phyloP scores from a whole-genome alignment of 2,797 vertebrate species.

The Dermochelys coriacea region DNA sequence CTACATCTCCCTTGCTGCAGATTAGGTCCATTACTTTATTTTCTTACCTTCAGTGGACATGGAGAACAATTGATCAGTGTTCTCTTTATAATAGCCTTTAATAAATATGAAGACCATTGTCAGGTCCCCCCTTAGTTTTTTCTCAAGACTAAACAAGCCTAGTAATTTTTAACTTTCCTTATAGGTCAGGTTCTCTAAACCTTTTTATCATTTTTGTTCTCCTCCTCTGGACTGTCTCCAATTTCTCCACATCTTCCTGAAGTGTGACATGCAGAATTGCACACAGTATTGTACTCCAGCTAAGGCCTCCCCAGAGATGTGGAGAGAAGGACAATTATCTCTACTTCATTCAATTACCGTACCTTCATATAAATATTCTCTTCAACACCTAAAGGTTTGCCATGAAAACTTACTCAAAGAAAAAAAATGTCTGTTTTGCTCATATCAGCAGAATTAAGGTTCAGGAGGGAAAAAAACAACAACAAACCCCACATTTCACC shows the following conservation, averaged over 20 bases:
- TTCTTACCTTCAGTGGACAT: not conserved
- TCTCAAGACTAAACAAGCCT: not conserved
- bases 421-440: fast-evolving
- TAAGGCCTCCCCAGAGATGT: not conserved
- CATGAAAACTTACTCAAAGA: not conserved
- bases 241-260: not conserved
- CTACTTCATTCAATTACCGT: not conserved
- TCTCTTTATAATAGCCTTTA: not conserved
- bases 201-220: not conserved
- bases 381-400: not conserved
- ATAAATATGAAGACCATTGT: not conserved
- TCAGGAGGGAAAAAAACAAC: not conserved
- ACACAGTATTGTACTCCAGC: not conserved
- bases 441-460: not conserved
- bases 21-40: not conserved
- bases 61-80: not conserved
- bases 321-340: not conserved
- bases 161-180: not conserved
- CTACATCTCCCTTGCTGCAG: not conserved
- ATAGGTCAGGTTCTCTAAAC: not conserved
- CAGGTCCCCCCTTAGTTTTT: not conserved
- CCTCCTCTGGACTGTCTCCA: not conserved
- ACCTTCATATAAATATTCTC: not conserved
- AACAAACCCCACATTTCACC: not conserved
- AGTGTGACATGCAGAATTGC: not conserved